Base-by-base conservation (phyloP, 2,888 invertebrate genomes). In the Drosophila subquinaria region DNA sequence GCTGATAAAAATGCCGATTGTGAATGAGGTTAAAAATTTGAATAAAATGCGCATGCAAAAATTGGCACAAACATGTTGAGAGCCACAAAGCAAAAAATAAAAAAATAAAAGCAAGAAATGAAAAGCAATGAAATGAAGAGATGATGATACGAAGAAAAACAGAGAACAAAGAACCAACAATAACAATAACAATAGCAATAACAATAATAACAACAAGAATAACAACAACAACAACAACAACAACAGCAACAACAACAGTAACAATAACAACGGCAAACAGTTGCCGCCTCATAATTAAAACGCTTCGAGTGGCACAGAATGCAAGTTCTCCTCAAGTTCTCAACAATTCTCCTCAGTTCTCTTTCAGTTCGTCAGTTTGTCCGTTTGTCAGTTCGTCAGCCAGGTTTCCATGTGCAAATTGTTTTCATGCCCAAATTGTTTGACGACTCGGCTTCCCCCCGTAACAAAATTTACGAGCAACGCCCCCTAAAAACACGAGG, bases 41-140 rank as follows among this genome's bases (percentile, higher is more conserved):
- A 88, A 86, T 88, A 88, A 86, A 88, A 86, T 80, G 82, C 73
- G 76, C 83, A 88, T 79, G 83, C 83, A 85, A 88, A 76, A 78
- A 79, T 61, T 65, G 73, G 63, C 64, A 69, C 76, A 59, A 76
- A 45, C 15, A 45, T 45, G 56, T 43, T 47, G 36, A 17, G 64
- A 62, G 53, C 13, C 11, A 13, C 45, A 23, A 47, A 50, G 11
- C 17, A 38, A 38, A 62, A 30, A 33, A 20, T 20, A 20, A 20
- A 20, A 20, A 50, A 45, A n/a, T 30, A 35, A 65, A 40, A 43
- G 23, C n/a, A 17, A 30, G 30, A 30, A 30, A 30, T 48, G 13
- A 10, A 17, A n/a, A 42, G 36, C 2, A 50, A 55, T 38, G 35
- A 65, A 40, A 55, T 42, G 15, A 43, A 42, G 30, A 43, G 42